A percentile compares a stretch with the other conserved stretches of the same genome.
phyloP scores from a whole-genome alignment of 2,888 invertebrate species.

The Aplocera efformata region DNA sequence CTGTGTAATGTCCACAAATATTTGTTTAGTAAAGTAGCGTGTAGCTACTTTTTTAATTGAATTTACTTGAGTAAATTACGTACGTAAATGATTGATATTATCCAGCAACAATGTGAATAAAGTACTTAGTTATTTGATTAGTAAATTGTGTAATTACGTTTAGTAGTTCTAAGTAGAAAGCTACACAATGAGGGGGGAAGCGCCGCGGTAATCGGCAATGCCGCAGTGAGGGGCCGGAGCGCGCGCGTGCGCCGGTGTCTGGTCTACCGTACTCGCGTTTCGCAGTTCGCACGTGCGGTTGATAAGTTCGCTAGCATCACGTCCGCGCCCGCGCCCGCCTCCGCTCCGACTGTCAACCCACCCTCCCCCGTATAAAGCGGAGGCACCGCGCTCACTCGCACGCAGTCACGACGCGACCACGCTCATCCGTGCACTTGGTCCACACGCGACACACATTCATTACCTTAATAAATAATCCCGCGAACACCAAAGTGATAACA shows the following conservation, averaged over 20 bases:
- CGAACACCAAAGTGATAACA: constrained; percentile 36
- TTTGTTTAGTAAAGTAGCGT: too few relatives aligned
- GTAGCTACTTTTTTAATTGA: not conserved
- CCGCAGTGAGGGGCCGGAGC: constrained; percentile 37
- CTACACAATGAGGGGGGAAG: constrained; percentile 34
- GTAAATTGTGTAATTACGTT: constrained; percentile 58
- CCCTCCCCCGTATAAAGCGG: constrained; percentile 62
- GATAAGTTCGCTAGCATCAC: constrained; percentile 29
- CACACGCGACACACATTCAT: constrained; percentile 47
- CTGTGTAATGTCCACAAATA: too few relatives aligned
- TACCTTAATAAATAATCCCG: constrained; percentile 28
- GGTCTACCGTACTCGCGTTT: constrained; percentile 25
- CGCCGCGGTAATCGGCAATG: constrained; percentile 44
- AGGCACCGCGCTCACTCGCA: constrained; percentile 59
- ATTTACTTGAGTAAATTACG: not conserved
- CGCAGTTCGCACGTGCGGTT: constrained; percentile 20
- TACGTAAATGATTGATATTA: constrained; percentile 18
- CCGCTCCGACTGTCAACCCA: constrained; percentile 37
- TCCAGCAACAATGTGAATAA: constrained; percentile 31
- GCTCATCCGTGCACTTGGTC: constrained; percentile 60
- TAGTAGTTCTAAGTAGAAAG: constrained; percentile 56
- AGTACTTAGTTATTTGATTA: constrained; percentile 35
- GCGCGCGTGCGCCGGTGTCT: constrained; percentile 35
- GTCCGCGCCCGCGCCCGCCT: constrained; percentile 42
- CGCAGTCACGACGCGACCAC: constrained; percentile 69